These are phyloP conservation scores for Vultur gryphus DNA, from an alignment of 2,797 vertebrate species.

Conservation along the genomic window DNA sequence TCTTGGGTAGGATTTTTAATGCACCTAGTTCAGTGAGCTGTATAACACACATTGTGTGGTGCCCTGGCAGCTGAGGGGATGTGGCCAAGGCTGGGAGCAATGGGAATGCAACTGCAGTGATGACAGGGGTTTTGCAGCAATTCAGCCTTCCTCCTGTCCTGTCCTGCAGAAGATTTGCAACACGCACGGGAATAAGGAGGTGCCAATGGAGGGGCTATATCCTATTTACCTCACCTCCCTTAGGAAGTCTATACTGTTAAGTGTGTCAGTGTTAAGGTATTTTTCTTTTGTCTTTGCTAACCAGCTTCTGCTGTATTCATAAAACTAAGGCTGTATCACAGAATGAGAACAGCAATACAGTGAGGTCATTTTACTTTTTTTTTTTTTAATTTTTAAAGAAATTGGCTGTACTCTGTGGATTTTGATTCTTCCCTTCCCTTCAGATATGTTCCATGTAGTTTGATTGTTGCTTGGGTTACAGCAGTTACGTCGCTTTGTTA, in stretches of 20 bases:
- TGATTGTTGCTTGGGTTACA: neutral
- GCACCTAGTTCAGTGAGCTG: neutral
- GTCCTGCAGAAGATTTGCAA: neutral
- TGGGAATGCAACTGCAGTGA: neutral
- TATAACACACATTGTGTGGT: neutral
- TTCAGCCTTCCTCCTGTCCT: neutral
- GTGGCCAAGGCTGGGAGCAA: neutral
- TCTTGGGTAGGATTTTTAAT: neutral
- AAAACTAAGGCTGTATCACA: neutral
- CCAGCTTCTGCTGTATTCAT: neutral
- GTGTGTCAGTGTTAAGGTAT: neutral
- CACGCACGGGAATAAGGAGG: neutral
- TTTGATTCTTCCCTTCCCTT: neutral
- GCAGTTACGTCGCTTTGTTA: neutral
- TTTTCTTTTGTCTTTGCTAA: neutral
- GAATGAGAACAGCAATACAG: neutral
- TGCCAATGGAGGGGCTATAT: neutral
- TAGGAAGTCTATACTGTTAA: neutral
- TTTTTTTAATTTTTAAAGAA: neutral
- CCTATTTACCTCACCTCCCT: neutral
- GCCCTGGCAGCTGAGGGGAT: neutral
- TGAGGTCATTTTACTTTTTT: neutral
- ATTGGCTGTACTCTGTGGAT: neutral
- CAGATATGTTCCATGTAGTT: neutral
- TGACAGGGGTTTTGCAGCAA: neutral